Conservation (phyloP, 2,888 invertebrate genomes). For the Cylloceria caligata region DNA sequence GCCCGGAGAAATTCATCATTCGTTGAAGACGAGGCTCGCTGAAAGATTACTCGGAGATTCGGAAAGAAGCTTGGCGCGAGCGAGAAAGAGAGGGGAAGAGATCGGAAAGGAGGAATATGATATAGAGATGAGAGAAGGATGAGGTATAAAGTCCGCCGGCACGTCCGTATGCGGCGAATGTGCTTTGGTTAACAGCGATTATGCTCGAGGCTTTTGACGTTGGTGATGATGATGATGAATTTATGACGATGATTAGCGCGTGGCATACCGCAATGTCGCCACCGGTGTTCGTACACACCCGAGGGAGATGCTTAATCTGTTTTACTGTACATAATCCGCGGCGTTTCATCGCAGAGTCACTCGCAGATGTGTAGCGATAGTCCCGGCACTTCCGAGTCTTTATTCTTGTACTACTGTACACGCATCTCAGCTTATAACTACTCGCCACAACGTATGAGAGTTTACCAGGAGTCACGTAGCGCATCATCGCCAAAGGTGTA, state of each 20-base stretch:
- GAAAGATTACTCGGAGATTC: too few species aligned
- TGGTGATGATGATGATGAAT: conserved; percentile 78
- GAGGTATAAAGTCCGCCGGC: conserved; percentile 43
- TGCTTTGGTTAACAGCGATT: conserved; percentile 72
- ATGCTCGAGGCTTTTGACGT: conserved; percentile 71
- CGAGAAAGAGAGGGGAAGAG: conserved; percentile 37
- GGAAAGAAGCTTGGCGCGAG: conserved; percentile 59
- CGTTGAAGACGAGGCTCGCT: conserved; percentile 60
- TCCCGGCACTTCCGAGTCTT: conserved; percentile 19
- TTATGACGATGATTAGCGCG: conserved; percentile 79
- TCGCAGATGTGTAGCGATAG: conserved; percentile 12
- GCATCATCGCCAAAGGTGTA: not conserved
- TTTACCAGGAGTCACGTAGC: conserved; percentile 2
- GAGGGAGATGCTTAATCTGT: conserved; percentile 47
- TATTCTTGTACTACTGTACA: conserved; percentile 44
- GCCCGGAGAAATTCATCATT: conserved; percentile 76
- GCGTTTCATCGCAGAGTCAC: conserved; percentile 34
- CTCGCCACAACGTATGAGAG: conserved; percentile 17
- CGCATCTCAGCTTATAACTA: conserved; percentile 35
- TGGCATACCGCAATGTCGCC: conserved; percentile 76
- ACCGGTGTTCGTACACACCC: conserved; percentile 73
- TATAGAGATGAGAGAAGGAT: conserved; percentile 41
- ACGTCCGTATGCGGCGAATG: conserved; percentile 48
- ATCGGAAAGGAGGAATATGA: conserved; percentile 22
- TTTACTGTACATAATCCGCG: conserved; percentile 49